Percentiles rank a stretch among this genome's conserved stretches.
Evolutionary conservation across 2,113 vertebrate species (phyloP).

Genomic region (Paratilapia polleni): DNA sequence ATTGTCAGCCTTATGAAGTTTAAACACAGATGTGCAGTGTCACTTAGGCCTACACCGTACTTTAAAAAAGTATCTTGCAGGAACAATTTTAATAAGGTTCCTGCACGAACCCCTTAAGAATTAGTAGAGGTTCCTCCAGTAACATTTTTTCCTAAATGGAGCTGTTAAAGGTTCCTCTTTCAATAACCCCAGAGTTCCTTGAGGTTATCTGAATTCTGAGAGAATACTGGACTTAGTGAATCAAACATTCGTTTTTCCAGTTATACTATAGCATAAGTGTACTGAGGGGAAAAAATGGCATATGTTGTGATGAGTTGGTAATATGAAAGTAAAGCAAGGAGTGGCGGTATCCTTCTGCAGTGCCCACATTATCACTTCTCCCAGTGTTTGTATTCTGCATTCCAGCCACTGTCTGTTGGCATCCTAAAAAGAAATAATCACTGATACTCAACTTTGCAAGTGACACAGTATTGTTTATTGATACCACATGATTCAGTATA

Average conservation of each 20-base stretch:
- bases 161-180: not conserved
- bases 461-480: not conserved
- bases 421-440: not conserved
- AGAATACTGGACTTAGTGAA: not conserved
- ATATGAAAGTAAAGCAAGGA: conserved; percentile 16
- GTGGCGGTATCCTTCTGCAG: conserved; percentile 62
- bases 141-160: not conserved
- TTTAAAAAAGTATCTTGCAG: not conserved
- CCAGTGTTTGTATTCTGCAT: conserved; percentile 4
- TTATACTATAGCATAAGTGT: not conserved
- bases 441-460: not conserved
- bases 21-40: not conserved
- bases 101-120: not conserved
- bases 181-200: not conserved
- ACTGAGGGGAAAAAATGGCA: conserved; percentile 40
- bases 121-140: not conserved
- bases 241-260: not conserved
- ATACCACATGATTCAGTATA: not conserved
- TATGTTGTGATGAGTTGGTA: accelerated
- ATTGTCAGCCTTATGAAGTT: not conserved
- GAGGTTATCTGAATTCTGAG: not conserved
- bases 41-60: accelerated
- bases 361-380: conserved; percentile 44
- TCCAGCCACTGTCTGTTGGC: not conserved
- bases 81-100: not conserved